phyloP scores from a whole-genome alignment of 1,140 invertebrate species.

The Temnothorax longispinosus region DNA sequence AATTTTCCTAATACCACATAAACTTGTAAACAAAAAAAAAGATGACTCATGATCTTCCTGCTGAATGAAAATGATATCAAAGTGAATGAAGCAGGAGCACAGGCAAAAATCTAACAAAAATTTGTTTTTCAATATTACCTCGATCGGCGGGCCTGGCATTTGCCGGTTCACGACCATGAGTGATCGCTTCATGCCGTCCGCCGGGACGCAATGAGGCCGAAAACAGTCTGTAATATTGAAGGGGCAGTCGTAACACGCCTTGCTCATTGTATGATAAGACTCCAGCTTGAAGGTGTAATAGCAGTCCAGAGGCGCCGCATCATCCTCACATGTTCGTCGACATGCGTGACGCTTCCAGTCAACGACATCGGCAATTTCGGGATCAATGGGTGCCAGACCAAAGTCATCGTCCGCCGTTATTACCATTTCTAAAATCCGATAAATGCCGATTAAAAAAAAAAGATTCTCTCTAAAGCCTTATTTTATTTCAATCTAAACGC shows the following conservation, averaged over 20 bases:
- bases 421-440: constrained; percentile 39
- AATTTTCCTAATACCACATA: background rate
- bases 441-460: background rate
- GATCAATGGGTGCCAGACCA: constrained; percentile 37
- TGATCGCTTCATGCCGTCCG: constrained; percentile 91
- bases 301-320: constrained; percentile 88
- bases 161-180: constrained; percentile 93
- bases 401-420: constrained; percentile 45
- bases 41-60: background rate
- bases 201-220: constrained; percentile 92
- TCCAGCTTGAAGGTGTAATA: constrained; percentile 91
- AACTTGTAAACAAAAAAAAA: background rate
- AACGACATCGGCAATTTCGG: constrained; percentile 52
- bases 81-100: background rate
- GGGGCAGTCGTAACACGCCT: constrained; percentile 95
- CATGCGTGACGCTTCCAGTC: constrained; percentile 84
- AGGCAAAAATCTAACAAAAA: background rate
- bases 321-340: constrained; percentile 85
- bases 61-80: background rate
- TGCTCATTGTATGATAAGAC: constrained; percentile 93
- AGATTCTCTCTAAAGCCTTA: background rate
- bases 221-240: constrained; percentile 91
- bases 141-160: constrained; percentile 94
- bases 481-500: background rate
- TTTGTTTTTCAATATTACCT: constrained; percentile 83